Conservation (phyloP, 1,140 invertebrate genomes). For the Liolophura sinensis region DNA sequence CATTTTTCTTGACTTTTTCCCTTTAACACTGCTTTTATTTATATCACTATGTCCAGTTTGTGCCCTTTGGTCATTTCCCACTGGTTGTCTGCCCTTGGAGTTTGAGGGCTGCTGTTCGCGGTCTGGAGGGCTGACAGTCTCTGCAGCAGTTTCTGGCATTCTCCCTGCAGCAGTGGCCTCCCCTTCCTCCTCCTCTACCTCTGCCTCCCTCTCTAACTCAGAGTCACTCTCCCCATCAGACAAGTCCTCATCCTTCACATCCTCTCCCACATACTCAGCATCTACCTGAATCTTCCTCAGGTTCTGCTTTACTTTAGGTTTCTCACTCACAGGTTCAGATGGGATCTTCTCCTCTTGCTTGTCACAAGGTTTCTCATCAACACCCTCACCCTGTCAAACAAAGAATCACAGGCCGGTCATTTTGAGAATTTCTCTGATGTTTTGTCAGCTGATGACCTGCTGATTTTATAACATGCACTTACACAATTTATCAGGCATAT, state of each 20-base stretch:
- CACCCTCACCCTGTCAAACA: conserved; percentile 2
- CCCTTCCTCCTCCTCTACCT: conserved; percentile 16
- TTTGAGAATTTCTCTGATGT: neutral
- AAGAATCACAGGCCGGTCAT: neutral
- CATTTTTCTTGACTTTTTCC: no score
- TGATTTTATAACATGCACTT: no score
- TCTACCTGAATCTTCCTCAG: conserved; percentile 40
- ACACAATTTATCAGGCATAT: no score
- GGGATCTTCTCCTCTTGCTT: neutral
- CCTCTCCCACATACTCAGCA: conserved; percentile 38
- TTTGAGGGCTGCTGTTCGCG: neutral
- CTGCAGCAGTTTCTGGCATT: neutral
- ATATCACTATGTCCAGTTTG: neutral
- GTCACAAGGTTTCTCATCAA: neutral
- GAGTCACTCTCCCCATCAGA: conserved; percentile 7
- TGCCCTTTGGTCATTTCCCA: conserved; percentile 3
- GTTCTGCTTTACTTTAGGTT: conserved; percentile 38
- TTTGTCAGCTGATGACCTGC: no score
- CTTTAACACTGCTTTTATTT: no score
- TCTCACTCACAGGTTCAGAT: neutral
- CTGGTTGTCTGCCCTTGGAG: conserved; percentile 5
- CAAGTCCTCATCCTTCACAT: conserved; percentile 29
- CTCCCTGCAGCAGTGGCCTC: conserved; percentile 15
- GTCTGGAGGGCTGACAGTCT: conserved; percentile 11
- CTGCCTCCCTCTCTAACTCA: conserved; percentile 2